A percentile compares a stretch with the other conserved stretches of the same genome.
These are phyloP conservation scores for Channa maculata DNA, from an alignment of 2,113 vertebrate genomes.

Conservation along the genomic window DNA sequence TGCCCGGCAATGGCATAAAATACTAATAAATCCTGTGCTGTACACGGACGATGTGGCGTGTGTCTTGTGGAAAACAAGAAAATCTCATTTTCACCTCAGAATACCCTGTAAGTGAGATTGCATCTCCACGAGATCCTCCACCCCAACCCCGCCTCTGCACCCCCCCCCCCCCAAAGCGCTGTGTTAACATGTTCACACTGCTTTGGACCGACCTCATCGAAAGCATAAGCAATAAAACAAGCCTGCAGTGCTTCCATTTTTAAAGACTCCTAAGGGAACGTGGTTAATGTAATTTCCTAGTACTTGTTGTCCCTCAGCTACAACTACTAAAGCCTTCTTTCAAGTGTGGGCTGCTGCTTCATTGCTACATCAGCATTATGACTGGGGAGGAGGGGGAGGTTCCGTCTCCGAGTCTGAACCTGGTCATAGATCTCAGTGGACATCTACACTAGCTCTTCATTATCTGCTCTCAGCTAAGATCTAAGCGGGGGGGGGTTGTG, in stretches of 20 bases:
- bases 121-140: constrained; percentile 23
- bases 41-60: constrained; percentile 3
- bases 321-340: constrained; percentile 31
- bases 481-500: constrained; percentile 45
- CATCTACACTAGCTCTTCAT: constrained; percentile 63
- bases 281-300: constrained; percentile 75
- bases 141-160: too few relatives aligned
- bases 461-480: constrained; percentile 46
- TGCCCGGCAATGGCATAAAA: background rate
- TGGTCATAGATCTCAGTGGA: constrained; percentile 69
- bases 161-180: constrained; percentile 11
- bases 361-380: constrained; percentile 58
- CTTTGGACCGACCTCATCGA: constrained; percentile 53
- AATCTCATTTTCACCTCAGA: constrained; percentile 50
- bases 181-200: constrained; percentile 46
- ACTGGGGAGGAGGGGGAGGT: background rate
- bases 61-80: constrained; percentile 18
- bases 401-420: constrained; percentile 40
- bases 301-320: constrained; percentile 55
- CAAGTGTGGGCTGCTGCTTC: constrained; percentile 64
- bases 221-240: constrained; percentile 55
- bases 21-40: constrained; percentile 10
- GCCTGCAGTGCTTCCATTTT: constrained; percentile 72
- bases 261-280: constrained; percentile 68
- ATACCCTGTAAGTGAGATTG: constrained; percentile 28